Conservation (phyloP, 2,888 invertebrate species). For the Leptopilina drosophilae region DNA sequence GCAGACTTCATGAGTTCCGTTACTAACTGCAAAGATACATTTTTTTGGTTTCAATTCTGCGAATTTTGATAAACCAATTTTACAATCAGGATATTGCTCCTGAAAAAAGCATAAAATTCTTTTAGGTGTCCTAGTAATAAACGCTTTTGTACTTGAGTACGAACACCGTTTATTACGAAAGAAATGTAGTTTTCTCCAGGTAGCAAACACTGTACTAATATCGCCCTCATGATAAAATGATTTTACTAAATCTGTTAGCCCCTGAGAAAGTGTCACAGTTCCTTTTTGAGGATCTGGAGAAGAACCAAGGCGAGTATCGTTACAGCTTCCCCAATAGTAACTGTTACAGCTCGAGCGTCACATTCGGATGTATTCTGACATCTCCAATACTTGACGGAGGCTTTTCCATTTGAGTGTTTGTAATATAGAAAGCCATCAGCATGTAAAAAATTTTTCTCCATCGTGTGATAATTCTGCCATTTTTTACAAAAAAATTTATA, state of each 20-base stretch:
- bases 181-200: constrained; percentile 46
- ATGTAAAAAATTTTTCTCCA: too few species aligned
- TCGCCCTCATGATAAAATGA: constrained; percentile 47
- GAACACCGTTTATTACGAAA: background rate
- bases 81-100: too few species aligned
- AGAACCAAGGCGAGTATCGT: constrained; percentile 45
- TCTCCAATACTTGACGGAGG: too few species aligned
- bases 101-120: constrained; percentile 39
- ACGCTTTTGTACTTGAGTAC: constrained; percentile 42
- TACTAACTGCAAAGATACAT: constrained; percentile 47
- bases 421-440: too few species aligned
- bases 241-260: background rate
- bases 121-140: constrained; percentile 46
- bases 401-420: too few species aligned
- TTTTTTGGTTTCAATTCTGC: constrained; percentile 39
- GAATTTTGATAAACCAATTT: background rate
- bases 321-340: too few species aligned
- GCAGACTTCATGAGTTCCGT: constrained; percentile 49
- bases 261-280: background rate
- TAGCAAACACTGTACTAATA: constrained; percentile 41
- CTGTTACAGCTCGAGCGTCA: too few species aligned
- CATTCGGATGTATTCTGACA: too few species aligned
- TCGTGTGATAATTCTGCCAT: too few species aligned
- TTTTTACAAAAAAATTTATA: too few species aligned
- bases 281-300: constrained; percentile 32